phyloP scores from a whole-genome alignment of 2,888 invertebrate species.

The Leptopilina myrica region DNA sequence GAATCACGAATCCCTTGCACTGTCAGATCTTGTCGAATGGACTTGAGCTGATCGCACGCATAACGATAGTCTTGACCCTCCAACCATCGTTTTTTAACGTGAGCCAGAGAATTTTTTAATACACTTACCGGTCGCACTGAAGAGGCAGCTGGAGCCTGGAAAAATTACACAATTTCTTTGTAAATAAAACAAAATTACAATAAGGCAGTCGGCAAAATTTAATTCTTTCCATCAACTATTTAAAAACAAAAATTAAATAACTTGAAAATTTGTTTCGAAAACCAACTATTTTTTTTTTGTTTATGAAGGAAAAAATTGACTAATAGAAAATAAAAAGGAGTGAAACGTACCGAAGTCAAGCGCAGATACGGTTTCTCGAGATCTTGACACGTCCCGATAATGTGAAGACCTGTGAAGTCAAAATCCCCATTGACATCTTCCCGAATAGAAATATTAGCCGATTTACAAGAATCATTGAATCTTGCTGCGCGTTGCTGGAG shows the following conservation, averaged over 20 bases:
- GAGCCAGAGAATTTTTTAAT: slow-evolving; percentile 88
- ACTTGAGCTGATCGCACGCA: slow-evolving; percentile 98
- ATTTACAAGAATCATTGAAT: slow-evolving; percentile 82
- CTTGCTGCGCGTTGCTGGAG: slow-evolving; percentile 93
- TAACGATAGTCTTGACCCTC: slow-evolving; percentile 95
- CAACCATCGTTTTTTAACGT: slow-evolving; percentile 95
- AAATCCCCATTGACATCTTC: slow-evolving; percentile 85
- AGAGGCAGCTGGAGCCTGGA: slow-evolving; percentile 92
- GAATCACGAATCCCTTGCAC: slow-evolving; percentile 97
- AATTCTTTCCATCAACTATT: no score
- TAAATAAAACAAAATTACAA: no score
- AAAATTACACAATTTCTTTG: not conserved
- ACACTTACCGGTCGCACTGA: slow-evolving; percentile 94
- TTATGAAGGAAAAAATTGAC: slow-evolving; percentile 60
- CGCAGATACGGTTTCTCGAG: slow-evolving; percentile 97
- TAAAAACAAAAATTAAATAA: no score
- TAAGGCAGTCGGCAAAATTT: no score
- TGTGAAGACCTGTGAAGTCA: slow-evolving; percentile 91
- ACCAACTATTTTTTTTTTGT: no score
- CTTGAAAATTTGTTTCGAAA: no score
- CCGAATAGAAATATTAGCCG: slow-evolving; percentile 75
- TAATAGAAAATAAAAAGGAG: not conserved
- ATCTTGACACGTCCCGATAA: slow-evolving; percentile 95
- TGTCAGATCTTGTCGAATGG: slow-evolving; percentile 98
- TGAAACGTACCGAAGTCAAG: slow-evolving; percentile 83